Evolutionary conservation across 2,888 invertebrate genomes (phyloP).

Genomic region (Cheilosia grossa): DNA sequence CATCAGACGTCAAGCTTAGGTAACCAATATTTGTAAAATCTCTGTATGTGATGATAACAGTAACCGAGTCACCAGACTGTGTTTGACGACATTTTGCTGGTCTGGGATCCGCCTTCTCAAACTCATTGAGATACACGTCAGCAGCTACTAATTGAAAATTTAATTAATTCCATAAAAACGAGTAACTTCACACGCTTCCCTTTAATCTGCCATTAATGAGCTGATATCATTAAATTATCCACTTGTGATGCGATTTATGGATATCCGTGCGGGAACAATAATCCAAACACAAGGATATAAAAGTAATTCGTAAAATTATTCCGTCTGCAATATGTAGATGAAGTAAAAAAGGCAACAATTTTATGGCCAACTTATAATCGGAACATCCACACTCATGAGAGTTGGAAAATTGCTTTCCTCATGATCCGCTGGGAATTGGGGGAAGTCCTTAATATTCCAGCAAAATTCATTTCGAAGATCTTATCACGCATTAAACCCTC

Average conservation of each 20-base stretch:
- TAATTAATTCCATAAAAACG: conserved; percentile 52
- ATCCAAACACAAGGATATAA: background rate
- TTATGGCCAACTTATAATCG: conserved; percentile 20
- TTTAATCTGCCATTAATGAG: conserved; percentile 36
- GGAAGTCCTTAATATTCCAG: conserved; percentile 7
- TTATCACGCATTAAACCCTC: conserved; percentile 49
- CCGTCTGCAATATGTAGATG: background rate
- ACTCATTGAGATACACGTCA: background rate
- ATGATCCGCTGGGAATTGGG: background rate
- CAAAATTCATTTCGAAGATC: conserved; percentile 13
- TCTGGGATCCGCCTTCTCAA: background rate
- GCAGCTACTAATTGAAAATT: conserved; percentile 56
- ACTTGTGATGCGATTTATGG: conserved; percentile 11
- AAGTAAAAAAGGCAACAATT: conserved; percentile 16
- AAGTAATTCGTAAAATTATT: conserved; percentile 13
- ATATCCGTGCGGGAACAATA: background rate
- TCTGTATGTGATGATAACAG: no score
- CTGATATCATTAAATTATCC: conserved; percentile 28
- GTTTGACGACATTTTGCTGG: background rate
- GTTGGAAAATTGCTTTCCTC: background rate
- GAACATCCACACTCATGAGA: background rate
- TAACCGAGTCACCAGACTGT: background rate
- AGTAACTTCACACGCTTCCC: conserved; percentile 32
- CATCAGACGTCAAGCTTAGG: no score
- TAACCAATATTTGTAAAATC: no score